A percentile compares a stretch with the other conserved stretches of the same genome.
Conservation (phyloP, 2,797 vertebrate genomes). For the Malurus splendens region DNA sequence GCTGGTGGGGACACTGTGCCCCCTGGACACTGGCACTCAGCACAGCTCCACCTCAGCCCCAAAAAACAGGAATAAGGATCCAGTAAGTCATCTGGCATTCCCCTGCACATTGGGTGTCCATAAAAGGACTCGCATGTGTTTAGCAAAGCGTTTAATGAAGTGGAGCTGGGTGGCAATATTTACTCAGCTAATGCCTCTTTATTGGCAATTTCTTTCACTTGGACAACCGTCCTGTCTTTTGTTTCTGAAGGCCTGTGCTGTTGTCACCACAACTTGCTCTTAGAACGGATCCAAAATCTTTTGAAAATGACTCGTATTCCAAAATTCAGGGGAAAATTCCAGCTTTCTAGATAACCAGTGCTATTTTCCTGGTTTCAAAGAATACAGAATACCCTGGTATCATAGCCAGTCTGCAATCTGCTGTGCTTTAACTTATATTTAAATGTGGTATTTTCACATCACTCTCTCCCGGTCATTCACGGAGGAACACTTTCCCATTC, state of each 20-base stretch:
- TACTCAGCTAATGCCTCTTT: slow-evolving; percentile 3
- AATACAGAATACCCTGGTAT: neutral
- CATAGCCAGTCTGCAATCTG: neutral
- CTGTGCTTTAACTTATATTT: slow-evolving; percentile 17
- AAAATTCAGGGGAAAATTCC: neutral
- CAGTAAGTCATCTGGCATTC: neutral
- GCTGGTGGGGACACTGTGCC: fast-evolving
- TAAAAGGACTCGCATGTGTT: neutral
- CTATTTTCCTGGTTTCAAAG: neutral
- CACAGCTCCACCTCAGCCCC: neutral
- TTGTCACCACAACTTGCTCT: neutral
- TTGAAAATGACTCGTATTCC: neutral
- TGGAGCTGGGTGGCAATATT: slow-evolving; percentile 11
- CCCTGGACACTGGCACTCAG: fast-evolving
- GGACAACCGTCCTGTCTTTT: neutral
- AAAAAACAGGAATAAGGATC: neutral
- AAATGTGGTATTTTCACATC: slow-evolving; percentile 18
- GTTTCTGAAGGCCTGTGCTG: neutral
- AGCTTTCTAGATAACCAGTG: neutral
- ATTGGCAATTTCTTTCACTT: neutral
- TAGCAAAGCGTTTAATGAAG: slow-evolving; percentile 31
- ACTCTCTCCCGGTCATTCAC: neutral
- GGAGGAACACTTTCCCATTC: neutral
- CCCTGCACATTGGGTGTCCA: neutral
- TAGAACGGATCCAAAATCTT: neutral